Percentiles rank a stretch among this genome's conserved stretches.
Conservation (phyloP, 2,888 invertebrate species). For the Ornithoptera priamus region DNA sequence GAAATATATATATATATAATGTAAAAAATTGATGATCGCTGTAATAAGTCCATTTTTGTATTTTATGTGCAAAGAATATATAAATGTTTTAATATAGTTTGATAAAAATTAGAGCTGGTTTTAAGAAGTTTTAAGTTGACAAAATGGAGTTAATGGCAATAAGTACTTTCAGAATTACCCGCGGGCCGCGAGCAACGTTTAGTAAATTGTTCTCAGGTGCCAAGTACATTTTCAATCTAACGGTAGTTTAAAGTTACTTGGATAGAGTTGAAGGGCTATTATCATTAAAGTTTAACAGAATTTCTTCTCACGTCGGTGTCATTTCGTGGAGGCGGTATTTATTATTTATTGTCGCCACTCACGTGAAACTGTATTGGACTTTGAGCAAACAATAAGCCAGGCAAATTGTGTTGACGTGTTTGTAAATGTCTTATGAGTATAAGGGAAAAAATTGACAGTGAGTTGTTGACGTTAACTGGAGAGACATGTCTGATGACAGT, state of each 20-base stretch:
- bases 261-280: conserved; percentile 45
- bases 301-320: conserved; percentile 23
- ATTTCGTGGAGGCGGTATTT: conserved; percentile 28
- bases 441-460: conserved; percentile 46
- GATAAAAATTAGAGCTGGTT: conserved; percentile 36
- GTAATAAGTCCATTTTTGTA: too few relatives aligned
- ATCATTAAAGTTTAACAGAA: conserved; percentile 25
- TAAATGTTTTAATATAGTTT: too few relatives aligned
- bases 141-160: conserved; percentile 14
- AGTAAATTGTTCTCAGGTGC: conserved; percentile 41
- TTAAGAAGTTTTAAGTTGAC: conserved; percentile 32
- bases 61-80: too few relatives aligned
- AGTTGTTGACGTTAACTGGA: conserved; percentile 35
- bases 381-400: conserved; percentile 49
- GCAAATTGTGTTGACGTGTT: conserved; percentile 45
- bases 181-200: conserved; percentile 31
- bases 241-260: conserved; percentile 46
- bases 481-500: conserved; percentile 42
- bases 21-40: too few relatives aligned
- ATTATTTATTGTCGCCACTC: conserved; percentile 35
- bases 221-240: conserved; percentile 45
- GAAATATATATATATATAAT: too few relatives aligned
- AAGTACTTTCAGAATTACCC: conserved; percentile 20
- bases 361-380: conserved; percentile 41
- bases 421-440: conserved; percentile 42